Base-by-base conservation (phyloP, 2,797 vertebrate species). In the Crenuchus spilurus region DNA sequence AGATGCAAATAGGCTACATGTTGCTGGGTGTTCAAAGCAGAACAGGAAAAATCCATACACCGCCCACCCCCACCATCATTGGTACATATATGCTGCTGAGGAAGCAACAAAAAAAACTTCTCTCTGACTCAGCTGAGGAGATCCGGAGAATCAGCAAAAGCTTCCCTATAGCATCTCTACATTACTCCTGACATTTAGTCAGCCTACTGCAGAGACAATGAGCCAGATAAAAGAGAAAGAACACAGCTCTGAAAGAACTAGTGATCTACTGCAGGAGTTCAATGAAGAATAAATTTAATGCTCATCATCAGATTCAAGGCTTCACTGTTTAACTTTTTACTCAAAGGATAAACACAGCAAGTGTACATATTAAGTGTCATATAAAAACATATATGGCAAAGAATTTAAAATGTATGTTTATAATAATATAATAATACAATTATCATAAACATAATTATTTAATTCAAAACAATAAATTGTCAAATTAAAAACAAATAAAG, bases 41-140 rank as follows among this genome's bases (percentile, higher is more conserved):
- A 61, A 22, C n/a, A 14, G 58, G 35, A 39, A 61, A 39, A 61
- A 39, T 54, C 51, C 24, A 61, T 39, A 41, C 31, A 3, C n/a
- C n/a, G n/a, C n/a, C n/a, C n/a, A n/a, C n/a, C 54, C n/a, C 18
- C 41, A 11, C 33, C 35, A 28, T n/a, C 24, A 39, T 13, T 62
- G 33, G 58, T 41, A 18, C 22, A 24, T 41, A 41, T 9, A 39
- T 39, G 58, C 33, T 60, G 57, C 14, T 39, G 33, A 60, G 33
- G 33, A 6, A 39, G 58, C 58, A 61, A 6, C 58, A 41, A 70
- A 4, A 31, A 41, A 30, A 9, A 4, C 20, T 49, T 57, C 16
- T 60, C 16, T 46, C 68, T 41, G 57, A 75, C 39, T 65, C 66
- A 54, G 63, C 64, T 31, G 41, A 52, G 49, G 33, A 72, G 52